Evolutionary conservation across 2,888 invertebrate genomes (phyloP).

Genomic region (Acronicta psi): DNA sequence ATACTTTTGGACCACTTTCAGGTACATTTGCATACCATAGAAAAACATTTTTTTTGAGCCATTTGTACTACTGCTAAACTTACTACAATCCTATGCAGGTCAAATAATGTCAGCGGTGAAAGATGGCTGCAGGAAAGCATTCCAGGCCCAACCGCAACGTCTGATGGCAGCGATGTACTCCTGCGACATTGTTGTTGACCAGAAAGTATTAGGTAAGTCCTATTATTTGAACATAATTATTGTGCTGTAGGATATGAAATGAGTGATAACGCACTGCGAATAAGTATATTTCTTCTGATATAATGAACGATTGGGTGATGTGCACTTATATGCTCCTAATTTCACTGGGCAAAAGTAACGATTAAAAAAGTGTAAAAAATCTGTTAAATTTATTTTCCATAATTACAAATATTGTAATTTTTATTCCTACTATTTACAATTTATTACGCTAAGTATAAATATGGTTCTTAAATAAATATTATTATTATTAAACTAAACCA

Average conservation of each 20-base stretch:
- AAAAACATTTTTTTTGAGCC: neutral
- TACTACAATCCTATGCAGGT: conserved; percentile 83
- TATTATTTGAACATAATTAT: neutral
- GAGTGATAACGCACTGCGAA: conserved; percentile 6
- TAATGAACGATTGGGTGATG: neutral
- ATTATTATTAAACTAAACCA: conserved; percentile 59
- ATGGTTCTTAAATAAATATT: conserved; percentile 83
- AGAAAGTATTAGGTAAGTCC: conserved; percentile 96
- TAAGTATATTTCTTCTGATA: neutral
- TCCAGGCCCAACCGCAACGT: conserved; percentile 96
- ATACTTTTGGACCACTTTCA: conserved; percentile 87
- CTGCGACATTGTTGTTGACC: conserved; percentile 94
- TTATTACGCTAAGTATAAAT: conserved; percentile 77
- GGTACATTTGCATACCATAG: conserved; percentile 72
- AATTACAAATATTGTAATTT: conserved; percentile 86
- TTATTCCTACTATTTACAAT: conserved; percentile 85
- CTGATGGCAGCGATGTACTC: conserved; percentile 98
- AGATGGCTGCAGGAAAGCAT: conserved; percentile 95
- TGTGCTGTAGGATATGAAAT: conserved; percentile 6
- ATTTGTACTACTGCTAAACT: neutral
- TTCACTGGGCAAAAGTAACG: neutral
- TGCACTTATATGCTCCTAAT: neutral
- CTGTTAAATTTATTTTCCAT: conserved; percentile 76
- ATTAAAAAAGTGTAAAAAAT: conserved; percentile 55
- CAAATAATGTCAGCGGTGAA: conserved; percentile 97